Base-by-base conservation (phyloP, 1,140 invertebrate species). In the Nebria ingens region DNA sequence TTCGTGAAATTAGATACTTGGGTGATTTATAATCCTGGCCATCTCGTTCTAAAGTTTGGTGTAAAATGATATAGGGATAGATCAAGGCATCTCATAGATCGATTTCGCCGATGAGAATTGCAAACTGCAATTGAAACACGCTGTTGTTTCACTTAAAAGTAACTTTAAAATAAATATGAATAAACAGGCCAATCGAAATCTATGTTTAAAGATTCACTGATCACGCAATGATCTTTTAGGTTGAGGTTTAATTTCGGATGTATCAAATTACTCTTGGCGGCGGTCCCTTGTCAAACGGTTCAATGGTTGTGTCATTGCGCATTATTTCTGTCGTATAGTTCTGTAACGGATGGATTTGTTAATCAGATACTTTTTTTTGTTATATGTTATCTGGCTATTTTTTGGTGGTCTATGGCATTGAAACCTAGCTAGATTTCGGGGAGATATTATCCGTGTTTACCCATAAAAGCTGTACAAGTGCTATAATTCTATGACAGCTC, bases 1-100 rank as follows among this genome's bases (percentile, higher is more conserved):
- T 45, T 45, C 17, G 3, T 12, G 40, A 45, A 45, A 45, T 45
- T 45, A 45, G 40, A 45, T 45, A 45, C 40, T 45, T 17, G 6
- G 15, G 40, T 45, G 40, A 45, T 45, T 45, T 45, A 45, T 45
- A 12, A 45, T 11, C 6, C 40, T 45, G 40, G 17, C 17, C 40
- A 6, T n/a, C n/a, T n/a, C n/a, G n/a, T n/a, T n/a, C n/a, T n/a
- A n/a, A n/a, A n/a, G n/a, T n/a, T n/a, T n/a, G n/a, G n/a, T n/a
- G n/a, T n/a, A n/a, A n/a, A n/a, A n/a, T n/a, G n/a, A n/a, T n/a
- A n/a, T n/a, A n/a, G n/a, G n/a, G n/a, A n/a, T n/a, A n/a, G n/a
- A n/a, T n/a, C n/a, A n/a, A n/a, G n/a, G n/a, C n/a, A n/a, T n/a
- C n/a, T n/a, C n/a, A n/a, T n/a, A n/a, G n/a, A n/a, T n/a, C n/a